Evolutionary conservation across 2,797 vertebrate genomes (phyloP), one percentile per base, ranked within the genome.

Genomic region (Melanotaenia nigrans): DNA sequence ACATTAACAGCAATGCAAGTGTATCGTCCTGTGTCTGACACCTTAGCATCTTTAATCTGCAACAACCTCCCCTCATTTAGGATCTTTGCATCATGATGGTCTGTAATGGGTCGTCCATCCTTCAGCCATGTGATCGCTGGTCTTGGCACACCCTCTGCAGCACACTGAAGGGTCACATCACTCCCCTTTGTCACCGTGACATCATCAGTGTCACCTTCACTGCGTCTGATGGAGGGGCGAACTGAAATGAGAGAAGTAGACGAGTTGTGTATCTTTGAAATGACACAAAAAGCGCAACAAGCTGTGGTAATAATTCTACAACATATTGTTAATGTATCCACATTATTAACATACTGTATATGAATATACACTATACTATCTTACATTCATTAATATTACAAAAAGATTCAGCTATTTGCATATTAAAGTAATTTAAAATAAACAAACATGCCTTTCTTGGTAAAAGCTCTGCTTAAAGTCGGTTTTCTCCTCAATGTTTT

Each of bases 21-120:
- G 68, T 99, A 99, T 70, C 94, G 96, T 10, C 98, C 98, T 0
- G 95, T 96, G 90, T 99, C 95, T 0, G 95, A 94, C 71, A 99
- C 89, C 12, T 91, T 95, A 32, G 92, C 80, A 0, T 91, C 94
- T 79, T 92, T 93, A 80, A 99, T 92, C 57, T 92, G 94, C 75
- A 99, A 87, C 28, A 94, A 67, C 13, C 59, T 90, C 1, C 97
- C 97, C 2, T 95, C 95, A 0, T 89, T 93, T 65, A 96, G 85
- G 71, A 97, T 85, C 2, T 68, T 90, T 1, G 92, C 55, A 1
- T 91, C 94, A 1, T 81, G 87, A 22, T 87, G 92, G 2, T 84
- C 80, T 2, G 71, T 72, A 78, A 99, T 78, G 0, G 94, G 94
- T n/a, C 55, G 94, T 0, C 97, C 97, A 0, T 99, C 98, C 84